phyloP scores from a whole-genome alignment of 2,113 vertebrate genomes.

The Bujurquina vittata region DNA sequence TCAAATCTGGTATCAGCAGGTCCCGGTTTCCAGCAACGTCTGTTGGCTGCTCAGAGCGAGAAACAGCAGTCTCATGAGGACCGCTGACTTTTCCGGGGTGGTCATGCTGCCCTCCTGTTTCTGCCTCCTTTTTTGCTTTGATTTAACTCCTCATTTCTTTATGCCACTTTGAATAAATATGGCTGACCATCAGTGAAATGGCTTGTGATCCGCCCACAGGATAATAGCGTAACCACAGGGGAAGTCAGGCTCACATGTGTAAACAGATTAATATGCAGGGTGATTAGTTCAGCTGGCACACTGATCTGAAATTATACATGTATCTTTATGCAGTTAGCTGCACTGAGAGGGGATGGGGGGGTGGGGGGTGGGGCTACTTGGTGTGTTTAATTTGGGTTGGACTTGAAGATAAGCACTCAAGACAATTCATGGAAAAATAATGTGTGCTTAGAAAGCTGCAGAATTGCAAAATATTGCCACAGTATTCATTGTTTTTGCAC shows the following conservation, averaged over 20 bases:
- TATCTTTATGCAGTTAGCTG: background rate
- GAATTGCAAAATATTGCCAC: background rate
- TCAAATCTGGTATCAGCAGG: background rate
- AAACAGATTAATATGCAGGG: constrained; percentile 4
- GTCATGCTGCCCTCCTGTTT: background rate
- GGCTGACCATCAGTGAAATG: background rate
- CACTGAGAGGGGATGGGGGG: background rate
- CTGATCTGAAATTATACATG: background rate
- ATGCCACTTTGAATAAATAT: background rate
- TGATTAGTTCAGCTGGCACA: constrained; percentile 2
- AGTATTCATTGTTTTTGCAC: background rate
- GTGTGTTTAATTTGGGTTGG: background rate
- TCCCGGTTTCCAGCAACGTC: background rate
- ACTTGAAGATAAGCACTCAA: background rate
- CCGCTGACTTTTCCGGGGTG: background rate
- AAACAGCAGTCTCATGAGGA: background rate
- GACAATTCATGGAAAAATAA: constrained; percentile 2
- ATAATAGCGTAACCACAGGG: background rate
- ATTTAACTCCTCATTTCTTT: background rate
- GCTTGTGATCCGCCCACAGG: constrained; percentile 2
- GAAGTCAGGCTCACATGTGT: background rate
- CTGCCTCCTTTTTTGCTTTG: background rate
- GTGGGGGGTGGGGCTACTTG: background rate
- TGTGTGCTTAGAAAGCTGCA: background rate
- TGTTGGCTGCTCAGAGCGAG: background rate